Base-by-base conservation (phyloP, 2,797 vertebrate genomes). In the Catharus ustulatus region DNA sequence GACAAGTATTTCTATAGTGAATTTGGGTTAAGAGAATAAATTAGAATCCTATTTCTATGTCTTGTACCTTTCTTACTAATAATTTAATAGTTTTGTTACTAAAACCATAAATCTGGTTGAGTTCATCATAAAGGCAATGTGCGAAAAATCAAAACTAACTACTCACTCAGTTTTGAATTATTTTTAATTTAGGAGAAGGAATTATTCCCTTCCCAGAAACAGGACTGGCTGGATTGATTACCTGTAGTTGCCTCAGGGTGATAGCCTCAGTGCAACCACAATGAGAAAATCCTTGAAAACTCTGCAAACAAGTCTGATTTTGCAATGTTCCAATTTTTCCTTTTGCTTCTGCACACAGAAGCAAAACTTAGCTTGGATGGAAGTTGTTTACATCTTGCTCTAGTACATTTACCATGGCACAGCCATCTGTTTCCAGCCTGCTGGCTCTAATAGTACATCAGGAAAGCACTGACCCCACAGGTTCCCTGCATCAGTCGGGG, bases 391-490 rank as follows among this genome's bases (percentile, higher is more conserved):
- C 83, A n/a, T 76, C 67, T 89, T 57, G 48, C 58, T 68, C 62
- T 36, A 38, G 69, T 48, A 63, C 83, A 94, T 89, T 85, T 75
- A n/a, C 61, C n/a, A 1, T 42, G 68, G 68, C 69, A 51, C 19
- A 84, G 76, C 71, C 93, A 77, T 90, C 81, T 90, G 63, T 71
- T 92, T 79, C 32, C 78, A 92, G 59, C 84, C 92, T 40, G 30
- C 54, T 85, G 86, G 68, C 69, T 91, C 29, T 59, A 45, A 66
- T 10, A 43, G 75, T 42, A 9, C 40, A 52, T 7, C 14, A 82
- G 75, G 84, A 61, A 68, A 92, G 30, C 4, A 14, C 9, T 20
- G 16, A 30, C 43, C 89, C 89, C 34, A 13, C 58, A 40, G 58
- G 69, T 42, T 84, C 43, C 64, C 81, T 38, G 61, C 0, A 12